Conservation (phyloP, 2,888 invertebrate genomes). For the Metellina segmentata region DNA sequence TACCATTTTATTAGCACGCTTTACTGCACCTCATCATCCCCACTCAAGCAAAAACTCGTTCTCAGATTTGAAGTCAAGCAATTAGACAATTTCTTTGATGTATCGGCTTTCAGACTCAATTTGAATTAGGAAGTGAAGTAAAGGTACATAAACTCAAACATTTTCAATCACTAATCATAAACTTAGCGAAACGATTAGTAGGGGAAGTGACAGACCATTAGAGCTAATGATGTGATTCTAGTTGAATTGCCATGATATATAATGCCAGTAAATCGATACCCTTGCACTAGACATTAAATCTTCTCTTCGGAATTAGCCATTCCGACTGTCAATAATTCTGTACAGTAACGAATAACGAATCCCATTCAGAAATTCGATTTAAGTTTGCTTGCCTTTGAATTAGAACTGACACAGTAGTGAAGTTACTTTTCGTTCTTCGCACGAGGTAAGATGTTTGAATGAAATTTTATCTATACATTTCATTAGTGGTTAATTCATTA, state of each 20-base stretch:
- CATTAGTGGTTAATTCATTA: no score
- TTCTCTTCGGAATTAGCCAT: background rate
- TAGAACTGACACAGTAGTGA: no score
- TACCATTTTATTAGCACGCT: no score
- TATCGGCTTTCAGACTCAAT: background rate
- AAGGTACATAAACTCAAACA: background rate
- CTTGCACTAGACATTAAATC: conserved; percentile 10
- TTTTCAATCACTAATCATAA: conserved; percentile 36
- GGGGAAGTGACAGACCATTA: conserved; percentile 46
- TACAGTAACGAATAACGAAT: background rate
- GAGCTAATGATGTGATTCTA: conserved; percentile 49
- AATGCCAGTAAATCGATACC: conserved; percentile 31
- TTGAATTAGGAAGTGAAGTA: background rate
- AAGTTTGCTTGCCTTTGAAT: no score
- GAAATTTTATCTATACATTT: no score
- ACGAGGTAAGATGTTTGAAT: no score
- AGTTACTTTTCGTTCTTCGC: no score
- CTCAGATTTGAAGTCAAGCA: background rate
- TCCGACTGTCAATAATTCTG: background rate
- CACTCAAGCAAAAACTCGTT: no score
- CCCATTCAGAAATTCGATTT: no score
- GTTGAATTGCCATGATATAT: conserved; percentile 30
- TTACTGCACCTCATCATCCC: no score
- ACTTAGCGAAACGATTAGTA: conserved; percentile 25
- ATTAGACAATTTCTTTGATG: background rate